Percentiles rank a stretch among this genome's conserved stretches.
These are phyloP conservation scores for Caenorhabditis afra DNA, from an alignment of 2,888 invertebrate genomes.

Conservation along the genomic window DNA sequence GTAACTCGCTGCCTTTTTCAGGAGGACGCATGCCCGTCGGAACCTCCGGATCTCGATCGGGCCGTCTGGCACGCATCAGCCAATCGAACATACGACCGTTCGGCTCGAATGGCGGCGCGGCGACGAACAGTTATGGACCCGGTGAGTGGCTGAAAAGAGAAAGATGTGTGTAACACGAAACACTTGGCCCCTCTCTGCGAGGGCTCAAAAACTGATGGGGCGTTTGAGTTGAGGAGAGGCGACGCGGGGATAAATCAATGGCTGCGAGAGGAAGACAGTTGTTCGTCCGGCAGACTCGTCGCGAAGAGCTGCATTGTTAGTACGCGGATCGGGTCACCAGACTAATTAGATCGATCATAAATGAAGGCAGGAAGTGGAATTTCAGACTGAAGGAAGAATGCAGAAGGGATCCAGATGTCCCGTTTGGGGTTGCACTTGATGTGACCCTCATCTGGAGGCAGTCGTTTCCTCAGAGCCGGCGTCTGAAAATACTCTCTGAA, in stretches of 20 bases:
- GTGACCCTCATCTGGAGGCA: neutral
- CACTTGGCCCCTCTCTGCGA: slow-evolving; percentile 39
- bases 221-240: neutral
- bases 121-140: slow-evolving; percentile 52
- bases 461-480: neutral
- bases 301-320: slow-evolving; percentile 25
- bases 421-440: too few relatives aligned
- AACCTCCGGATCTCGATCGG: slow-evolving; percentile 63
- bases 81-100: slow-evolving; percentile 67
- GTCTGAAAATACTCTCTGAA: slow-evolving; percentile 1
- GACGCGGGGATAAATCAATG: slow-evolving; percentile 42
- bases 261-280: slow-evolving; percentile 38
- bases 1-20: slow-evolving; percentile 2
- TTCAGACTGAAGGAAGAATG: too few relatives aligned
- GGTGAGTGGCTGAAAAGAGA: slow-evolving; percentile 35
- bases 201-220: slow-evolving; percentile 34
- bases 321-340: slow-evolving; percentile 6
- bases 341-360: neutral
- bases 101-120: slow-evolving; percentile 57
- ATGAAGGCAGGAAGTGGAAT: neutral
- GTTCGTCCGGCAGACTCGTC: slow-evolving; percentile 48
- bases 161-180: slow-evolving; percentile 41
- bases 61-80: slow-evolving; percentile 68
- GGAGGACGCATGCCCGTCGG: slow-evolving; percentile 64
- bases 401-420: too few relatives aligned